These are phyloP conservation scores for Sinocyclocheilus grahami DNA, from an alignment of 2,113 vertebrate species.

Conservation along the genomic window DNA sequence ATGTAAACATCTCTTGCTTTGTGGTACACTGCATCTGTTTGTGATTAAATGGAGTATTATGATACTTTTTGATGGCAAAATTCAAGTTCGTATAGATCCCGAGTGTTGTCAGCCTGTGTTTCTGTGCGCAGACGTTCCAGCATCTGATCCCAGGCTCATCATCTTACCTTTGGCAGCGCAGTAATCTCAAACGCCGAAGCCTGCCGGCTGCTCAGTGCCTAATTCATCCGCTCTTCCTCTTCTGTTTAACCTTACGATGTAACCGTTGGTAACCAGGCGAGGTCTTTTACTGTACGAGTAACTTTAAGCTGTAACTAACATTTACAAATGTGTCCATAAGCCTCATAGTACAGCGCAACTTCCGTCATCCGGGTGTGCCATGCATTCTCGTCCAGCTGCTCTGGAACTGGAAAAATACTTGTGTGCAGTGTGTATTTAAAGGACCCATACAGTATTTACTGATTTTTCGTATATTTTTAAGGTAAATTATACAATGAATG, in stretches of 20 bases:
- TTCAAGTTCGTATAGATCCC: not conserved
- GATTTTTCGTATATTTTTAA: no score
- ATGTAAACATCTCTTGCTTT: not conserved
- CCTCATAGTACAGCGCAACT: conserved; percentile 31
- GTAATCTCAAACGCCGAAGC: not conserved
- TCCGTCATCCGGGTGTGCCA: conserved; percentile 45
- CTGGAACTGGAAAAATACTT: not conserved
- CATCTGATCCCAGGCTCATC: conserved; percentile 10
- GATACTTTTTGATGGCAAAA: not conserved
- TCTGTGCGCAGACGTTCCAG: not conserved
- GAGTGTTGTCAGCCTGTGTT: conserved; percentile 8
- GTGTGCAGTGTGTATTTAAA: conserved; percentile 21
- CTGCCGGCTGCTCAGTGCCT: not conserved
- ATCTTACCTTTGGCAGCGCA: conserved; percentile 38
- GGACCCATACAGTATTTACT: conserved; percentile 2
- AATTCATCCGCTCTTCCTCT: conserved; percentile 31
- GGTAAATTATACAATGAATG: not conserved
- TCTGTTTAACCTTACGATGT: not conserved
- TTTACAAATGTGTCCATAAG: not conserved
- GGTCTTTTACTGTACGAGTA: not conserved
- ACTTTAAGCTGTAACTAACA: not conserved
- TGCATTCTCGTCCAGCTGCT: conserved; percentile 19
- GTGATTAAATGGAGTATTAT: not conserved
- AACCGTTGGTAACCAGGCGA: not conserved
- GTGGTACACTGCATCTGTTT: not conserved